phyloP scores from a whole-genome alignment of 2,113 vertebrate species.

The Ailurus styani region DNA sequence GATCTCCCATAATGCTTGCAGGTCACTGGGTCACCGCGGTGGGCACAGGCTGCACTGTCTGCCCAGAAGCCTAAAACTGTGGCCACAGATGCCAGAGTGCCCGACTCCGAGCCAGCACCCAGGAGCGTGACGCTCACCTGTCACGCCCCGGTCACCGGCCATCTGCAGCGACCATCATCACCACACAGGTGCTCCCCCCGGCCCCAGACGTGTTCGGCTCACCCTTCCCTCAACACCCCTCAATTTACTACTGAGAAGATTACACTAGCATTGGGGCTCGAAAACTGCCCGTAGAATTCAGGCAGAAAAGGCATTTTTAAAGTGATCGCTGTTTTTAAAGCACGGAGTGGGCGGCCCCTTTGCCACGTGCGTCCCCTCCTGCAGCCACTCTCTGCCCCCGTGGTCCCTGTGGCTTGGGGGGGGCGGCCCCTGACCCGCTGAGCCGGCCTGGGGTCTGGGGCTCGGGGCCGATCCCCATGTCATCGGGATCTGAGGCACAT shows the following conservation, averaged over 20 bases:
- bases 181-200: accelerated
- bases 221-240: neutral
- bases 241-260: neutral
- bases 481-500: constrained; percentile 40
- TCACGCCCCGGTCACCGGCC: neutral
- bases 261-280: accelerated
- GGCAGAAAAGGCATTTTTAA: neutral
- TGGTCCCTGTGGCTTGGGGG: accelerated
- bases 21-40: neutral
- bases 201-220: accelerated
- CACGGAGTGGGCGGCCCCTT: accelerated
- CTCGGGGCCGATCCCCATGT: neutral
- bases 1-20: neutral
- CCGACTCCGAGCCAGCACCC: accelerated
- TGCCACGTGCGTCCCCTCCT: neutral
- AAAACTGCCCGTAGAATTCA: neutral
- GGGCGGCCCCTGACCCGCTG: neutral
- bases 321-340: accelerated
- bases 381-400: neutral
- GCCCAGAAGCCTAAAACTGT: neutral
- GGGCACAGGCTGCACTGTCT: neutral
- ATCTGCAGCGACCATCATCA: too few relatives aligned
- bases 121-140: accelerated
- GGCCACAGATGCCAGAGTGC: neutral
- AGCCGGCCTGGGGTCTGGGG: neutral